phyloP scores from a whole-genome alignment of 2,888 invertebrate species.

The Oxyscelio sp. region DNA sequence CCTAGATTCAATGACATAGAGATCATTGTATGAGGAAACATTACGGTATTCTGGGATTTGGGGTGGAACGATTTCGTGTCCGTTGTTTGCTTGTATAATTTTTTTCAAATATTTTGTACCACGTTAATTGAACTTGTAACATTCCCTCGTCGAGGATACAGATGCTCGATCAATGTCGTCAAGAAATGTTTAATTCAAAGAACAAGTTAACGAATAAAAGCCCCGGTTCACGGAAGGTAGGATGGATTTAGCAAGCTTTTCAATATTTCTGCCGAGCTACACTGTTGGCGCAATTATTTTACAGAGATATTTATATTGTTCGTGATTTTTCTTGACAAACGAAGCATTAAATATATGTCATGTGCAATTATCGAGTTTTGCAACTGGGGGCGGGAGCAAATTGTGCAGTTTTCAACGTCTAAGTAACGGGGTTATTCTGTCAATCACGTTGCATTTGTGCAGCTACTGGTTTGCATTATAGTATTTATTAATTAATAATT shows the following conservation, averaged over 20 bases:
- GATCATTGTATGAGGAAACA: slow-evolving; percentile 50
- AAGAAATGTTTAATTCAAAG: slow-evolving; percentile 33
- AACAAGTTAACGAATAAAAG: slow-evolving; percentile 22
- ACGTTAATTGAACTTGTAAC: slow-evolving; percentile 24
- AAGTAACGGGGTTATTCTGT: slow-evolving; percentile 22
- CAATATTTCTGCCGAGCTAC: slow-evolving; percentile 73
- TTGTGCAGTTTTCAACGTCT: slow-evolving; percentile 46
- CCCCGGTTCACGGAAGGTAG: slow-evolving; percentile 48
- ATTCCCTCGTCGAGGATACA: slow-evolving; percentile 22
- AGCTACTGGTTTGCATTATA: slow-evolving; percentile 44
- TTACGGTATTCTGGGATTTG: slow-evolving; percentile 33
- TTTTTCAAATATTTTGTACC: slow-evolving; percentile 7
- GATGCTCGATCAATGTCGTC: slow-evolving; percentile 27
- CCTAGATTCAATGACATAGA: slow-evolving; percentile 69
- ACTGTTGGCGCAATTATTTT: slow-evolving; percentile 36
- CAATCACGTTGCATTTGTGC: slow-evolving; percentile 41
- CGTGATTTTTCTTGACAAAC: slow-evolving; percentile 42
- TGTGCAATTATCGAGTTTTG: slow-evolving; percentile 49
- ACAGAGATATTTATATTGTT: slow-evolving; percentile 32
- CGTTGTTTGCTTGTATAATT: slow-evolving; percentile 37
- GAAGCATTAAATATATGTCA: slow-evolving; percentile 47
- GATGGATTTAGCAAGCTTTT: slow-evolving; percentile 71
- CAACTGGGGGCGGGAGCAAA: slow-evolving; percentile 33
- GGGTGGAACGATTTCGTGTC: slow-evolving; percentile 28
- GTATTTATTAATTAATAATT: slow-evolving; percentile 38